Base-by-base conservation (phyloP, 2,888 invertebrate species). In the Cynaeus angustus region DNA sequence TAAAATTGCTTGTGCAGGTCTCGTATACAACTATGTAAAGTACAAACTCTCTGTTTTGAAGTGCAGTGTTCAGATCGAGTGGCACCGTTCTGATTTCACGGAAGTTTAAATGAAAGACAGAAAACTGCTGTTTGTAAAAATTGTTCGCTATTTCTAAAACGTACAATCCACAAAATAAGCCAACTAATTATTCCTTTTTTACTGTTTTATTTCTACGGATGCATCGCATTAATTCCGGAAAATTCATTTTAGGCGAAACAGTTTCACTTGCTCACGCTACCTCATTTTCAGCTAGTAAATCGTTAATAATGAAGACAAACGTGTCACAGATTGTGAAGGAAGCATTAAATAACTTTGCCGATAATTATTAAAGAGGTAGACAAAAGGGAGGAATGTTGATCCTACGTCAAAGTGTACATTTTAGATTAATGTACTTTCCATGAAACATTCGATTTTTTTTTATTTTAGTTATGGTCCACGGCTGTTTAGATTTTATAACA, bases 301-400 rank as follows among this genome's bases (percentile, higher is more conserved):
- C 56, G 56, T 55, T 66, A 56, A 66, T 66, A 66, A 66, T 56
- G 56, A 14, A 66, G 56, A 56, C 66, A 66, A 66, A 66, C 56
- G 28, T 66, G 56, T 56, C 66, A 55, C 56, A 37, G 52, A 37
- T 48, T 45, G 55, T 46, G 46, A 56, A 37, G 66, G 52, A 64
- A 52, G 56, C 56, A 46, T 56, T 66, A 66, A 66, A 66, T 56
- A 48, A 55, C 56, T 46, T 66, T 33, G 46, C 21, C 56, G 37
- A 66, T 66, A 66, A 66, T 66, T 56, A 66, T 66, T 48, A 66
- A 66, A 46, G 53, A 66, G 50, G 41, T 46, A 46, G 43, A 53
- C 53, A 43, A 37, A 30, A 53, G 53, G 43, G 53, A 53, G 43
- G 12, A 64, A 14, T 53, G 61, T 58, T 58, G 28, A 58, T 58